Percentiles rank a stretch among this genome's conserved stretches.
phyloP scores from a whole-genome alignment of 2,113 vertebrate species.

The Genyomyrus donnyi region DNA sequence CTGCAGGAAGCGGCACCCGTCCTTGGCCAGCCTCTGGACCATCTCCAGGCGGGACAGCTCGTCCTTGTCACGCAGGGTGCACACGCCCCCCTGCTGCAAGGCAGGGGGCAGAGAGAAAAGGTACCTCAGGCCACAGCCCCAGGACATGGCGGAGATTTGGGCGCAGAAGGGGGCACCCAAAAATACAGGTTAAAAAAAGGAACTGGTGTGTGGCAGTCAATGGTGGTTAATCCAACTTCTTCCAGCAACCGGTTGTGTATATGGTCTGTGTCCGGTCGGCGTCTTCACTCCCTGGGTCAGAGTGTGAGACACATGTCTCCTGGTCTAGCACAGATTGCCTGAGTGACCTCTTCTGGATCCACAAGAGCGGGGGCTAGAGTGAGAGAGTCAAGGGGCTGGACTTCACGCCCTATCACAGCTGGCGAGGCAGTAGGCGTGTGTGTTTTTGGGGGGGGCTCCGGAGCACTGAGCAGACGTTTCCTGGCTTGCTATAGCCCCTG shows the following conservation, averaged over 20 bases:
- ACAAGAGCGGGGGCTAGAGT: not conserved
- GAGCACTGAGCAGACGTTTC: slow-evolving; percentile 57
- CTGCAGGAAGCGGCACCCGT: slow-evolving; percentile 78
- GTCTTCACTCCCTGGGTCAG: too few species aligned
- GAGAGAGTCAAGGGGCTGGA: not conserved
- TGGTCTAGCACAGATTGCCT: not conserved
- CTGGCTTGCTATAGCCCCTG: slow-evolving; percentile 70
- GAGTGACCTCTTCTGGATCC: not conserved
- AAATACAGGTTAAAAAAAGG: not conserved
- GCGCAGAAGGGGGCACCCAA: not conserved
- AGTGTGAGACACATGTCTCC: not conserved
- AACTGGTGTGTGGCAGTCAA: not conserved
- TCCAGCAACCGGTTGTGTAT: not conserved
- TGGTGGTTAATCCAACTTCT: not conserved
- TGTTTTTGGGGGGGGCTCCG: not conserved
- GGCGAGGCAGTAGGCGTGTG: slow-evolving; percentile 27
- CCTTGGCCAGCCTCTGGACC: slow-evolving; percentile 87
- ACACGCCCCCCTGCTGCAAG: slow-evolving; percentile 79
- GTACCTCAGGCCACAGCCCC: slow-evolving; percentile 91
- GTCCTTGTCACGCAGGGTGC: slow-evolving; percentile 78
- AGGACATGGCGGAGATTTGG: slow-evolving; percentile 68
- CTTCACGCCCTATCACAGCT: slow-evolving; percentile 8
- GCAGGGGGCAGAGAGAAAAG: slow-evolving; percentile 82
- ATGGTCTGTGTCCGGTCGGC: not conserved
- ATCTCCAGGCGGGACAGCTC: slow-evolving; percentile 81